A percentile compares a stretch with the other conserved stretches of the same genome.
Evolutionary conservation across 2,888 invertebrate species (phyloP).

Genomic region (Blastobasis adustella): DNA sequence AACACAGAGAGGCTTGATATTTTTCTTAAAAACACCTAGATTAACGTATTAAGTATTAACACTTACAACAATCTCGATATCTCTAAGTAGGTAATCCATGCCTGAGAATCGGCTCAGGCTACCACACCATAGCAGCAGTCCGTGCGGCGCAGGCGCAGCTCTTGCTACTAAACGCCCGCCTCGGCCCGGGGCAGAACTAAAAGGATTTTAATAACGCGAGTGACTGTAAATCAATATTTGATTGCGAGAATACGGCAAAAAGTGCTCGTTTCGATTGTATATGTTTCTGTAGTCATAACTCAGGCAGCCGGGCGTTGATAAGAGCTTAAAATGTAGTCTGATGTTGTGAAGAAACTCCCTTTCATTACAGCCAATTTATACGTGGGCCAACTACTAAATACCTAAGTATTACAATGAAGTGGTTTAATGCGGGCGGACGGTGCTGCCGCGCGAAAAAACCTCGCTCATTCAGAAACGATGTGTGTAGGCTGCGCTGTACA

Average conservation of each 20-base stretch:
- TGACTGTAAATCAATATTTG: conserved; percentile 61
- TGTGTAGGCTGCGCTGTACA: conserved; percentile 21
- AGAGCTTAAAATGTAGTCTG: conserved; percentile 48
- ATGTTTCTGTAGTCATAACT: conserved; percentile 32
- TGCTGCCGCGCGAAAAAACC: conserved; percentile 35
- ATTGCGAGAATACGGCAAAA: conserved; percentile 52
- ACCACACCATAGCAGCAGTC: too few relatives aligned
- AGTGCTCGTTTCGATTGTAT: conserved; percentile 19
- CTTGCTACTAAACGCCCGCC: too few relatives aligned
- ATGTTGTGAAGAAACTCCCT: conserved; percentile 36
- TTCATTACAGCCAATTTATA: conserved; percentile 51
- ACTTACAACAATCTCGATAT: too few relatives aligned
- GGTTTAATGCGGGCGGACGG: conserved; percentile 37
- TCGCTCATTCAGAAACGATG: conserved; percentile 33
- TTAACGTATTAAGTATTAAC: too few relatives aligned
- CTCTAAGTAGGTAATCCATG: too few relatives aligned
- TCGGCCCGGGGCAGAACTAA: conserved; percentile 27
- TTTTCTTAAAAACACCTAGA: too few relatives aligned
- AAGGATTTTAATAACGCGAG: conserved; percentile 49
- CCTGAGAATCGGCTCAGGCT: too few relatives aligned
- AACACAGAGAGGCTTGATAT: too few relatives aligned
- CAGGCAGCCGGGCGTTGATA: conserved; percentile 40
- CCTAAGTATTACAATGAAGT: conserved; percentile 59
- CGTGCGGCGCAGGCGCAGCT: too few relatives aligned
- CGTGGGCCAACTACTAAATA: conserved; percentile 49